Conservation (phyloP, 2,888 invertebrate genomes). For the Sarcophaga caerulescens region DNA sequence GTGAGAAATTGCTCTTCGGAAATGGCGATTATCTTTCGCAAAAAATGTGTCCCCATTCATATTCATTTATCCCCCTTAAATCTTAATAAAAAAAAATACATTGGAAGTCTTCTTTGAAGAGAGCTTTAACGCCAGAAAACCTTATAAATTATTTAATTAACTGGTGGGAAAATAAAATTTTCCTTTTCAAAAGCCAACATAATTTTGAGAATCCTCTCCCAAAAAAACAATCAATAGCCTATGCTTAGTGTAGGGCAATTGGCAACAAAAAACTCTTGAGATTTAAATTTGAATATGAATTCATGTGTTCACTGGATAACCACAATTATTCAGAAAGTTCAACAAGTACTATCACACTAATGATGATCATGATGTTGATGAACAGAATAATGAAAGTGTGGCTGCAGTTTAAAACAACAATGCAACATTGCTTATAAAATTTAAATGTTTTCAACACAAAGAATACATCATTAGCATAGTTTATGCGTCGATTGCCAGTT, state of each 20-base stretch:
- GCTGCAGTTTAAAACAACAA: conserved; percentile 26
- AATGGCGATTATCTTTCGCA: not conserved
- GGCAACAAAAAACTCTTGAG: not conserved
- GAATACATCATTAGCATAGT: not conserved
- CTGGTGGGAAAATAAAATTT: too few relatives aligned
- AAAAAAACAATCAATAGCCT: too few relatives aligned
- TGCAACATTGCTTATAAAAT: not conserved
- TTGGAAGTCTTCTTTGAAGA: too few relatives aligned
- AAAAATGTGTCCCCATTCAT: not conserved
- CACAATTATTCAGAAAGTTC: not conserved
- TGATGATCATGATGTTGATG: not conserved
- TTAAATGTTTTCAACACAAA: conserved; percentile 20
- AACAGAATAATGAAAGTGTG: conserved; percentile 50
- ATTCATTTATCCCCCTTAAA: not conserved
- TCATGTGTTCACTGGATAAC: not conserved
- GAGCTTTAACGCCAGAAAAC: too few relatives aligned
- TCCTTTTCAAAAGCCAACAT: too few relatives aligned
- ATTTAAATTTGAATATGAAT: conserved; percentile 1
- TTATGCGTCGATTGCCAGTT: conserved; percentile 10
- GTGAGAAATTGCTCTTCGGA: not conserved
- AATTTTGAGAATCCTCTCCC: too few relatives aligned
- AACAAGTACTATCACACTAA: not conserved
- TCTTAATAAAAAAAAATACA: too few relatives aligned
- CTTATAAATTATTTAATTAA: too few relatives aligned
- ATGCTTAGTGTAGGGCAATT: not conserved